Base-by-base conservation (phyloP, 2,113 vertebrate species). In the Psilopogon haemacephalus region DNA sequence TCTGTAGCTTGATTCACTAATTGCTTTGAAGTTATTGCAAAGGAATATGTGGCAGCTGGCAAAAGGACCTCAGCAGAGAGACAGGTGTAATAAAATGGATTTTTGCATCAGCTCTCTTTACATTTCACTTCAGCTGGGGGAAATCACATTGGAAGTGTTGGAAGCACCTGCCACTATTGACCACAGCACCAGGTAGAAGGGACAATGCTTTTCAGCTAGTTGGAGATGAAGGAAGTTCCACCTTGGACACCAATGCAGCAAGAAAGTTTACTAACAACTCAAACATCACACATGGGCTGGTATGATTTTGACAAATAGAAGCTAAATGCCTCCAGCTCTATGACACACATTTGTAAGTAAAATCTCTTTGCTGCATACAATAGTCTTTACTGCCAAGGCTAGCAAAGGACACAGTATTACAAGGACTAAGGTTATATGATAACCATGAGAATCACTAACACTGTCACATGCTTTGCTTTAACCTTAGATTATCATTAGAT, bases 301-400 rank as follows among this genome's bases (percentile, higher is more conserved):
- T 64, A 40, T 6, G 28, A 44, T n/a, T 77, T 40, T 13, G 74
- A 30, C 26, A 79, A 89, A 68, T 0, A 68, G 79, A 73, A 86
- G 44, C 27, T 50, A 24, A 2, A 8, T 55, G 62, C 6, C 17
- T 62, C 44, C 60, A 64, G 60, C 11, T 72, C 19, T 40, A 26
- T 8, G 12, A 70, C 50, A 71, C 50, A n/a, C 0, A 2, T 38
- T 54, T 50, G 42, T 0, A 6, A 89, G 38, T 42, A 91, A 89
- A 87, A 73, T 21, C 69, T n/a, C 8, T 0, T 7, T 42, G 37
- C 35, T 76, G 27, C 60, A 83, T 12, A 24, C 5, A 30, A 12
- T 7, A 67, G 50, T 8, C 54, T 0, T 0, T 7, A 42, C 48
- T 11, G 35, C 11, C 28, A 37, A 2, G 2, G 62, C 44, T 92